Conservation (phyloP, 2,113 vertebrate genomes). For the Rynchops niger region DNA sequence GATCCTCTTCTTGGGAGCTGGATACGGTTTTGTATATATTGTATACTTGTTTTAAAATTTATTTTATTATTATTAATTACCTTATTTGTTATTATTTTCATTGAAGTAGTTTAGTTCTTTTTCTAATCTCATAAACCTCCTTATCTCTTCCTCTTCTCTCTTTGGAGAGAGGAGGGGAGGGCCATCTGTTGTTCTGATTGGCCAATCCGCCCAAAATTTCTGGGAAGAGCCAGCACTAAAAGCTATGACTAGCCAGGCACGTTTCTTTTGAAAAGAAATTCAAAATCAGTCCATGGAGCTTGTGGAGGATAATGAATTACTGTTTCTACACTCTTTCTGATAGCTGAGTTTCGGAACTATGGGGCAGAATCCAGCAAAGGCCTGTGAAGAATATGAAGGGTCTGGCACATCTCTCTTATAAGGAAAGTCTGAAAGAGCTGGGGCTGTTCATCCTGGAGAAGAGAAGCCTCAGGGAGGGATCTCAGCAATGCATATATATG, state of each 20-base stretch:
- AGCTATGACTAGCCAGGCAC: background rate
- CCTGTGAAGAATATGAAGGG: background rate
- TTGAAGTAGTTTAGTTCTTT: no score
- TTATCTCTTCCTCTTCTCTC: no score
- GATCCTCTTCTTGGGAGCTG: no score
- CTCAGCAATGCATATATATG: background rate
- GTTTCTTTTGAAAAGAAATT: background rate
- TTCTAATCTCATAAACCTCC: no score
- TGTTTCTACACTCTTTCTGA: background rate
- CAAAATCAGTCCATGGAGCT: background rate
- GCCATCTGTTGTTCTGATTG: no score
- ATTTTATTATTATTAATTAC: no score
- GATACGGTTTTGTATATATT: no score
- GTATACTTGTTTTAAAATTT: no score
- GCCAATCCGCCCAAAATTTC: no score
- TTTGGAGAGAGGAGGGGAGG: no score
- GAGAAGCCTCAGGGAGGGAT: background rate
- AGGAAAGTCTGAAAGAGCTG: background rate
- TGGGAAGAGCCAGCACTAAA: background rate
- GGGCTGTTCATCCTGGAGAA: background rate
- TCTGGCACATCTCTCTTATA: background rate
- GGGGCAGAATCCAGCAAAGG: background rate
- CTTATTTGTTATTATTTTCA: no score
- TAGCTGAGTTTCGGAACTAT: background rate
- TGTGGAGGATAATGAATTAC: background rate